Percentiles rank a stretch among this genome's conserved stretches.
These are phyloP conservation scores for Caenorhabditis inopinata DNA, from an alignment of 1,140 invertebrate genomes.

Conservation along the genomic window DNA sequence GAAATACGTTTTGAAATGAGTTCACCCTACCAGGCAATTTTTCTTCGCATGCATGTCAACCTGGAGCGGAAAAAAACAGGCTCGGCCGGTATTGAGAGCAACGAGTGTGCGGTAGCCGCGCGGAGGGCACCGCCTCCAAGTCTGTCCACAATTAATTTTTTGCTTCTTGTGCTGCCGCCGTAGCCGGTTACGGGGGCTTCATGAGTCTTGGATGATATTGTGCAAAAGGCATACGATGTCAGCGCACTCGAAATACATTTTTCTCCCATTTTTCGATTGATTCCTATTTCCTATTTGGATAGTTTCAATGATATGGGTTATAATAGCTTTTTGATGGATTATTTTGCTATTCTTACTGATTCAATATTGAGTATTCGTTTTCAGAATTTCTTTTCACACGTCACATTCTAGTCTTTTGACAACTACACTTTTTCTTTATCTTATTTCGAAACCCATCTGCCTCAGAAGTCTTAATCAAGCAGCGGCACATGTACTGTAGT, in stretches of 20 bases:
- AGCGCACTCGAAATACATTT: slow-evolving; percentile 17
- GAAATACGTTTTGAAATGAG: background rate
- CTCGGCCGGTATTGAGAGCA: slow-evolving; percentile 18
- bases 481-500: too few relatives aligned
- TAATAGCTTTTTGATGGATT: background rate
- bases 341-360: too few relatives aligned
- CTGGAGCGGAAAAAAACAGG: slow-evolving; percentile 17
- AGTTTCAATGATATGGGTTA: background rate
- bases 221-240: slow-evolving; percentile 6
- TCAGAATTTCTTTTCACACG: too few relatives aligned
- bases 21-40: slow-evolving; percentile 14
- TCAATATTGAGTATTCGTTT: too few relatives aligned
- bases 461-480: too few relatives aligned
- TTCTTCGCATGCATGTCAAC: slow-evolving; percentile 26
- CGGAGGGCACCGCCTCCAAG: slow-evolving; percentile 26
- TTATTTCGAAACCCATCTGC: too few relatives aligned
- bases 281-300: background rate
- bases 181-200: background rate
- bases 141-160: slow-evolving; percentile 33
- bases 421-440: too few relatives aligned
- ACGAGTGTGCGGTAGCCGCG: slow-evolving; percentile 20
- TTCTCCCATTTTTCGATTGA: background rate
- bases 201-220: slow-evolving; percentile 24
- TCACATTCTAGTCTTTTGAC: too few relatives aligned
- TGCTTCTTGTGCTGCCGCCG: slow-evolving; percentile 16